Evolutionary conservation across 2,888 invertebrate species (phyloP), one percentile per base, ranked within the genome.

Genomic region (Lepidocyrtinus sp.): DNA sequence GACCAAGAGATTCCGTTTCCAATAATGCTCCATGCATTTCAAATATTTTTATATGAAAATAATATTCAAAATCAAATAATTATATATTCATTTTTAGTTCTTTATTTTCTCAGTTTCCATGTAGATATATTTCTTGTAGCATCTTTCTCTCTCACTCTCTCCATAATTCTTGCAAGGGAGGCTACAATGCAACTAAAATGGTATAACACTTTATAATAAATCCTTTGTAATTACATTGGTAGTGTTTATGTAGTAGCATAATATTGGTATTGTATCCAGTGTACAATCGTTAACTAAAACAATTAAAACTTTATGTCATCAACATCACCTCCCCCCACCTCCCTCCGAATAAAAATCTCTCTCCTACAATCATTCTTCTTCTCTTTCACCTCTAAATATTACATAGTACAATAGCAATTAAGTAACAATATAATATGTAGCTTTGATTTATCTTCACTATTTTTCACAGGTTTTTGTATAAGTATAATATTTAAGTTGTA

Each of bases 381-480:
- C 36, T 12, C 12, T 36, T 36, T 36, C 12, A n/a, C n/a, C 12
- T 36, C 5, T 36, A 9, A 36, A 36, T 12, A 36, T 12, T 5
- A 36, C 36, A 9, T 12, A 36, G n/a, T n/a, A n/a, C n/a, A n/a
- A 55, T 55, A 55, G 55, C 55, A 55, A 55, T 55, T 55, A 55
- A 55, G 9, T 55, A 55, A 55, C 55, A 55, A 55, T 55, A 55
- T 55, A 55, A 55, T n/a, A 55, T 9, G n/a, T 59, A 59, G 19
- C 1, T 59, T 50, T 50, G 50, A 50, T 50, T 50, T 22, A 7
- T 63, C 65, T 75, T 74, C 80, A 70, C 80, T 80, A 69, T 50
- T 55, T 55, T 75, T 80, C 80, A 80, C 80, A 80, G 80, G 80
- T 80, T 74, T 78, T 75, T 64, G 50, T 75, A 65, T 80, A 80